Base-by-base conservation (phyloP, 2,888 invertebrate genomes). In the Chorisops tibialis region DNA sequence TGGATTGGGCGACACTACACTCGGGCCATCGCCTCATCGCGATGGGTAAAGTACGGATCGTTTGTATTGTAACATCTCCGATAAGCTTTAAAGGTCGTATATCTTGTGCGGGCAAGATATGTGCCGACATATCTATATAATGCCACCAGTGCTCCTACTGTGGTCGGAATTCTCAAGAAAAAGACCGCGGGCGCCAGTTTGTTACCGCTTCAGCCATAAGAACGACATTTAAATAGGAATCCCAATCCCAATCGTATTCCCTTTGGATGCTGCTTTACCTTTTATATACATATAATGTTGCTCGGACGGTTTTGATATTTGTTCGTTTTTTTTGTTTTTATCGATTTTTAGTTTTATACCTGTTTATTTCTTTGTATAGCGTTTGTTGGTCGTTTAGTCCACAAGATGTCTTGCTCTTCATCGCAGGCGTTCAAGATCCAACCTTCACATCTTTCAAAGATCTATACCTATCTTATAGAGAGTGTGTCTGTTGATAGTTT, bases 171-270 rank as follows among this genome's bases (percentile, higher is more conserved):
- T 63, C 59, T 49, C 63, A 58, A 51, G 61, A 58, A 48, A 61
- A 61, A 56, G 61, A 51, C 50, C 61, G 60, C 61, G 63, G 61
- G 63, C 63, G 61, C 61, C 61, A 61, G 58, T 45, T 56, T 58
- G 22, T 60, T 50, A 43, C 51, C 59, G 35, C 51, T 54, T 48
- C 51, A 47, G 19, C 45, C 24, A 51, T 60, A 54, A 21, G 45
- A 61, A 61, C 60, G 61, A 63, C 56, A 63, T 63, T 63, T 63
- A 63, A 63, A 63, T 63, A 59, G 63, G 24, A 54, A 24, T 54
- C 54, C 43, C 43, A 54, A 24, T 54, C 54, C 43, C 43, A 43
- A 54, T 54, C 41, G 54, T 43, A 54, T 24, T 16, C n/a, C 16
- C 11, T 41, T 14, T 41, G 41, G 7, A 41, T 41, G 14, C n/a